These are phyloP conservation scores for Pomatorhinus ruficollis DNA, from an alignment of 2,113 vertebrate genomes.

Conservation along the genomic window DNA sequence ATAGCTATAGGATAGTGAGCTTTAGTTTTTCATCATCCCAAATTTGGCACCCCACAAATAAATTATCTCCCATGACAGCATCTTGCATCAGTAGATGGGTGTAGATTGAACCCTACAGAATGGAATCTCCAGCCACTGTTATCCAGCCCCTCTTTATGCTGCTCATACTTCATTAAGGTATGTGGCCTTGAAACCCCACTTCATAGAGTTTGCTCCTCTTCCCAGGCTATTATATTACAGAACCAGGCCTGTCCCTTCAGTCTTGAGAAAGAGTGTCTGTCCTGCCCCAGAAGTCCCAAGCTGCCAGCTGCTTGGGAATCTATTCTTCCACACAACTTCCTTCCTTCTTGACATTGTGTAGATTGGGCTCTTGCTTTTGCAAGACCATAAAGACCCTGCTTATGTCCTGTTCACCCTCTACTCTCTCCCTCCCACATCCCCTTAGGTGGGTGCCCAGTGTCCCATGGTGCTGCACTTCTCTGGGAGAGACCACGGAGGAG, in stretches of 20 bases:
- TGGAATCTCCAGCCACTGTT: background rate
- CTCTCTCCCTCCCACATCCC: background rate
- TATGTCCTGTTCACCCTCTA: background rate
- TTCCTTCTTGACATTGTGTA: background rate
- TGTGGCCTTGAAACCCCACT: background rate
- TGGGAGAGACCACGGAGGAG: background rate
- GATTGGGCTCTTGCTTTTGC: background rate
- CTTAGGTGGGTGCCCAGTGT: background rate
- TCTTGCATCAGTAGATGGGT: background rate
- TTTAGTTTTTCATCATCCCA: background rate
- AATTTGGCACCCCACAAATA: background rate
- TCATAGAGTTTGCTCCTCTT: background rate
- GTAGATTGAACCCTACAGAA: background rate
- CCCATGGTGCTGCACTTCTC: background rate
- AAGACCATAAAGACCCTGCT: background rate
- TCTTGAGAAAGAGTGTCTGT: background rate
- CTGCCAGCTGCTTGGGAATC: background rate
- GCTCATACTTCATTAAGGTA: background rate
- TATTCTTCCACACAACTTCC: background rate
- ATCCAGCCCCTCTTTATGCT: background rate
- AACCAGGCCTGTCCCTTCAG: background rate
- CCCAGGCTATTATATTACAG: background rate
- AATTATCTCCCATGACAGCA: background rate
- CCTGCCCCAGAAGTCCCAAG: background rate
- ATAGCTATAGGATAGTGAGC: background rate